A percentile compares a stretch with the other conserved stretches of the same genome.
phyloP scores from a whole-genome alignment of 2,888 invertebrate genomes.

The Stratiomys singularior region DNA sequence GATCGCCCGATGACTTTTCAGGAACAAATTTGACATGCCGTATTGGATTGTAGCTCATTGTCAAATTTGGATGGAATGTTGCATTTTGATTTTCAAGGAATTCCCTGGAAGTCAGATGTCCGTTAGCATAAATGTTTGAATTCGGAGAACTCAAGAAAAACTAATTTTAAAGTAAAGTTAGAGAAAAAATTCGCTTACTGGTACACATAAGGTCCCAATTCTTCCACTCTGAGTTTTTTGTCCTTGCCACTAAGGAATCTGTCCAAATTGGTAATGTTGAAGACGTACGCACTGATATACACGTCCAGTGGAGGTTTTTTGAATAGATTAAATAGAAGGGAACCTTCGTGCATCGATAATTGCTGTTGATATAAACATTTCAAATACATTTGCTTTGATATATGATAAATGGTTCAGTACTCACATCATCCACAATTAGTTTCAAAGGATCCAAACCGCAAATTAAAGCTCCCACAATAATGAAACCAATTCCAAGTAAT shows the following conservation, averaged over 20 bases:
- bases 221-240: constrained; percentile 73
- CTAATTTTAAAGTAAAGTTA: no score
- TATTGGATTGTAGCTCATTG: constrained; percentile 73
- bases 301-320: constrained; percentile 74
- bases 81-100: constrained; percentile 74
- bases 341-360: constrained; percentile 67
- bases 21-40: constrained; percentile 70
- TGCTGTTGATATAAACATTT: constrained; percentile 55
- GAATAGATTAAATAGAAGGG: constrained; percentile 73
- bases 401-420: no score
- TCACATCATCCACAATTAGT: constrained; percentile 60
- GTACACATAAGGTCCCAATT: constrained; percentile 86
- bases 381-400: not conserved
- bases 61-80: constrained; percentile 72
- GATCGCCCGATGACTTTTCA: constrained; percentile 75
- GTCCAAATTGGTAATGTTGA: constrained; percentile 82
- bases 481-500: constrained; percentile 59
- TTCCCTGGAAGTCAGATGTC: no score
- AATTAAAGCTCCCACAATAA: constrained; percentile 58
- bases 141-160: no score
- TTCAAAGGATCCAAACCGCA: constrained; percentile 59
- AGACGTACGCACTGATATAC: constrained; percentile 75
- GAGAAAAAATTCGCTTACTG: constrained; percentile 69
- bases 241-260: constrained; percentile 74
- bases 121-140: no score